Percentiles rank a stretch among this genome's conserved stretches.
These are phyloP conservation scores for Lontra canadensis DNA, from an alignment of 2,113 vertebrate genomes.

Conservation along the genomic window DNA sequence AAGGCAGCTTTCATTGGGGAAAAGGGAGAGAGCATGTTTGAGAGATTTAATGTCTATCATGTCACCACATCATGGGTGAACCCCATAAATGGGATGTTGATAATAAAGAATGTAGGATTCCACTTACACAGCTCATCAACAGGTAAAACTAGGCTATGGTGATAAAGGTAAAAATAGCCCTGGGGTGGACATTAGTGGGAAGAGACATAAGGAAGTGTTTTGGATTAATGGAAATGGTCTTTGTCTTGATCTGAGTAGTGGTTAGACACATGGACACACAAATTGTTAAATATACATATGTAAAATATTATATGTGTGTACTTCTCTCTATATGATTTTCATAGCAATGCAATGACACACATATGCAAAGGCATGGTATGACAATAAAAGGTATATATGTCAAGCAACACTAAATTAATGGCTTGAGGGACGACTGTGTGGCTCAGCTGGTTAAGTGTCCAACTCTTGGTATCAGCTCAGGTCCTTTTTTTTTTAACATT, in stretches of 20 bases:
- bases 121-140: not conserved
- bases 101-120: not conserved
- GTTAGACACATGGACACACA: not conserved
- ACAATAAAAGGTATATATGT: not conserved
- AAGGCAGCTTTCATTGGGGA: not conserved
- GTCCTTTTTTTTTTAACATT: not conserved
- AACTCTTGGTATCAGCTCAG: not conserved
- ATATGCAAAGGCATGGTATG: not conserved
- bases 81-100: not conserved
- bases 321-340: not conserved
- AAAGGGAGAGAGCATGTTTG: not conserved
- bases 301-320: not conserved
- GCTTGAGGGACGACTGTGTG: not conserved
- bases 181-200: not conserved
- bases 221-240: not conserved
- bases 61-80: not conserved
- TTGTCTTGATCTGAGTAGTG: not conserved
- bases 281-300: not conserved
- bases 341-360: not conserved
- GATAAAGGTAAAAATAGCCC: not conserved
- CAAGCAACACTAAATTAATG: not conserved
- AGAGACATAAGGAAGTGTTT: not conserved
- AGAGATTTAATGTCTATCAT: not conserved
- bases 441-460: not conserved
- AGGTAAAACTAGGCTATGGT: not conserved